Evolutionary conservation across 2,113 vertebrate genomes (phyloP), one percentile per base, ranked within the genome.

Genomic region (Xiphophorus couchianus): DNA sequence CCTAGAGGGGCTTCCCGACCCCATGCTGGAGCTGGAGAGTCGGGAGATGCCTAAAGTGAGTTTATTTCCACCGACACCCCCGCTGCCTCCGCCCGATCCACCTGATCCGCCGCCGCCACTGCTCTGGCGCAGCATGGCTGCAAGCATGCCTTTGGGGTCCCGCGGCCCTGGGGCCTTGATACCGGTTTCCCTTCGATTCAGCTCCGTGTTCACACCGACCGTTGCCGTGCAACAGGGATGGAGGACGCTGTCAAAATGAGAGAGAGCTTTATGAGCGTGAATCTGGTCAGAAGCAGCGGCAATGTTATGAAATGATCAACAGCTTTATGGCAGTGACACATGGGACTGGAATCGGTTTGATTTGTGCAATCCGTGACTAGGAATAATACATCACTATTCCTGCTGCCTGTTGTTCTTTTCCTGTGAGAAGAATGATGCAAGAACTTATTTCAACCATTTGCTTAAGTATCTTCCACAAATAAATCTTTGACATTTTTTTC

Each of bases 41-140:
- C 95, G 85, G 78, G 95, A 89, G 91, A 97, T 94, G 76, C 96
- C 94, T 74, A 96, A 92, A 89, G 95, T 91, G 86, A 95, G 94
- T 89, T 96, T 98, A 93, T 96, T 94, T 85, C 95, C 96, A 44
- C 81, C 63, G 0, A 78, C 84, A 76, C 94, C 88, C 76, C 91
- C 77, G 69, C 79, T 60, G 0, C 91, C 15, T 0, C 84, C 63
- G 0, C 78, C 48, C 0, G 82, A 88, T 0, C 86, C 60, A 62
- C 86, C 86, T 0, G 85, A 81, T 69, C 88, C 83, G 60, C 88
- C 84, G 1, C 77, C 84, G 0, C 79, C 71, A 48, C 91, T 35
- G 22, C 89, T 88, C 81, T 93, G 93, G 44, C 91, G 91, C 72
- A 93, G 86, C 88, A 93, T 93, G 65, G 93, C 91, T 51, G 91